phyloP scores from a whole-genome alignment of 2,888 invertebrate genomes.

The Caenorhabditis becei region DNA sequence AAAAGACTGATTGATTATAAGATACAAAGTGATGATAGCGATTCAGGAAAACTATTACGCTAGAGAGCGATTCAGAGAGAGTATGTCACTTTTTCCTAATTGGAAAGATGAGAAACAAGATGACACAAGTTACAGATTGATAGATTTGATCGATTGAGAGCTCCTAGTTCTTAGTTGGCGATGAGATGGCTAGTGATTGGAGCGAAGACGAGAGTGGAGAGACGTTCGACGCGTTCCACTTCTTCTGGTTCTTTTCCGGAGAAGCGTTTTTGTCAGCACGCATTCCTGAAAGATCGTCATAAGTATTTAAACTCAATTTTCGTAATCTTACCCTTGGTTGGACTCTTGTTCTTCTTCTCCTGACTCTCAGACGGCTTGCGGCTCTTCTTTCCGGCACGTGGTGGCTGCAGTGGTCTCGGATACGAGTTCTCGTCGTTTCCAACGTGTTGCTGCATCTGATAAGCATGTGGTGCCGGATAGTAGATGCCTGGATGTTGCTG shows the following conservation, averaged over 20 bases:
- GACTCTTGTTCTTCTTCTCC: conserved; percentile 21
- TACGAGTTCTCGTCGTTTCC: conserved; percentile 18
- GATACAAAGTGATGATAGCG: conserved; percentile 22
- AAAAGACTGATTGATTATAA: conserved; percentile 24
- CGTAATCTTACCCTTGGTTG: not conserved
- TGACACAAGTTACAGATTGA: not conserved
- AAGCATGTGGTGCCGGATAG: too few relatives aligned
- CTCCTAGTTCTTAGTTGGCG: conserved; percentile 17
- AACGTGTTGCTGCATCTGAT: not conserved
- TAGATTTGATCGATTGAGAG: not conserved
- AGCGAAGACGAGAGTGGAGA: conserved; percentile 22
- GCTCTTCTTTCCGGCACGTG: conserved; percentile 18
- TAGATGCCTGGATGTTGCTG: not conserved
- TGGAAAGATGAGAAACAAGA: not conserved
- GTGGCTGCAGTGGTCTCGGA: conserved; percentile 2
- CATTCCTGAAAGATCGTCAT: not conserved
- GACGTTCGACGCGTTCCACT: not conserved
- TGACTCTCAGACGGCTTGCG: conserved; percentile 23
- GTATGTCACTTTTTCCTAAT: conserved; percentile 2
- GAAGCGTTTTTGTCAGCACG: conserved; percentile 1
- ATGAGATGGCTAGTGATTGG: conserved; percentile 32
- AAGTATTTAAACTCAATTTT: not conserved
- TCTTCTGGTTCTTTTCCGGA: not conserved
- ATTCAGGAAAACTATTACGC: not conserved
- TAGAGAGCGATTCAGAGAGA: too few relatives aligned